Evolutionary conservation across 2,797 vertebrate species (phyloP), one percentile per base, ranked within the genome.

Genomic region (Telmatherina bonti): DNA sequence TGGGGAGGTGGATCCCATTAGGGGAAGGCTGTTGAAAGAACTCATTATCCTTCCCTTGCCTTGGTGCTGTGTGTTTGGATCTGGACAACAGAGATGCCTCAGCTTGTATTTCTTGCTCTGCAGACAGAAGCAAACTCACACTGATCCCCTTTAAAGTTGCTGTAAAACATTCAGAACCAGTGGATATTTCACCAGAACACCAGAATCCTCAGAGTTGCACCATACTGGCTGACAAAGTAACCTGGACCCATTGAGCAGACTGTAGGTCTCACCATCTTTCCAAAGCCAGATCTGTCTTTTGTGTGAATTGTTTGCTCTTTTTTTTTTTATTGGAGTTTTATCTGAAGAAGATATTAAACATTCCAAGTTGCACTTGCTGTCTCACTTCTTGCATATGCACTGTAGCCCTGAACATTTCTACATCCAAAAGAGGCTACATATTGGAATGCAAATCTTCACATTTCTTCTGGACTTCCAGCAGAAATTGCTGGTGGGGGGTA

Each of bases 21-120:
- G 73, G 79, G 82, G 76, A 82, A 89, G 90, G 87, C 24, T 72
- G 76, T 84, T 83, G 78, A 86, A 85, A 91, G 88, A 88, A 86
- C 85, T 89, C 73, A 84, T 91, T 85, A 86, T 80, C 71, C 68
- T 76, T 79, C 53, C 75, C 22, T 4, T 10, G 59, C 54, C 53
- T 66, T 65, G 73, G 69, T 82, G 75, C 73, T 11, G 30, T 29
- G 68, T 54, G 60, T 78, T 81, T 60, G 55, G 57, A 76, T 81
- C 73, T 78, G 70, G 72, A 81, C 75, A 79, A 62, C 62, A 24
- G 54, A 74, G 77, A 68, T 63, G 72, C 81, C 51, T 76, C 41
- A 4, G n/a, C 65, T 72, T 76, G 56, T 69, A 63, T 26, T 53
- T 57, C 52, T 24, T 27, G 63, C 55, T 53, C 79, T 63, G 71